A percentile compares a stretch with the other conserved stretches of the same genome.
Conservation (phyloP, 2,113 vertebrate genomes). For the Semicossyphus pulcher region DNA sequence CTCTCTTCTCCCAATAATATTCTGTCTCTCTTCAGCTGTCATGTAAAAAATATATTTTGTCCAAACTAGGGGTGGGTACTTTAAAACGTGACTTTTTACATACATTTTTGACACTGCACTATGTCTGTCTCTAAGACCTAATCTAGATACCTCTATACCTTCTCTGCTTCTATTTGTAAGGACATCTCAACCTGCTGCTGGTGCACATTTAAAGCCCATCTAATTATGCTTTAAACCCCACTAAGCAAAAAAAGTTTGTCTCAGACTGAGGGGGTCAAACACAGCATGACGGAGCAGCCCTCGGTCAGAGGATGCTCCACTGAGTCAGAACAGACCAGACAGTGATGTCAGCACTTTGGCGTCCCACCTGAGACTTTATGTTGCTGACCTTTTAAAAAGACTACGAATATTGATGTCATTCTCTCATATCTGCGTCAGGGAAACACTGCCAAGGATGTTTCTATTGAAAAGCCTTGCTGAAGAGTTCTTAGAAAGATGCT, state of each 20-base stretch:
- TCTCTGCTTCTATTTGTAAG: constrained; percentile 14
- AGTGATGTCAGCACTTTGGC: constrained; percentile 38
- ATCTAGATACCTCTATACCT: neutral
- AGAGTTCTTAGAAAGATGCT: neutral
- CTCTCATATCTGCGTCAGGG: constrained; percentile 1
- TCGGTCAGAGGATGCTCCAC: constrained; percentile 11
- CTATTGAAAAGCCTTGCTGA: neutral
- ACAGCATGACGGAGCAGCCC: neutral
- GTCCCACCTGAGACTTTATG: constrained; percentile 24
- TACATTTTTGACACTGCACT: no score
- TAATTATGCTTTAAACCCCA: constrained; percentile 32
- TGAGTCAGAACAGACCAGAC: constrained; percentile 40
- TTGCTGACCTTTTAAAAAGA: constrained; percentile 37
- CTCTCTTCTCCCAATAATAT: no score
- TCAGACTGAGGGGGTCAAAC: constrained; percentile 31
- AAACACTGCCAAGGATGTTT: neutral
- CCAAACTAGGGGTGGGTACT: no score
- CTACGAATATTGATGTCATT: neutral
- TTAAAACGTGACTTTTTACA: no score
- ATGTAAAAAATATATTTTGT: no score
- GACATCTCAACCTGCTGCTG: constrained; percentile 20
- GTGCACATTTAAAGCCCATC: constrained; percentile 28
- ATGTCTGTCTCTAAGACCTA: neutral
- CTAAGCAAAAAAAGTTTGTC: constrained; percentile 44
- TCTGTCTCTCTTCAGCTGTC: no score